A percentile compares a stretch with the other conserved stretches of the same genome.
Conservation (phyloP, 2,888 invertebrate genomes). For the Rutpela maculata region DNA sequence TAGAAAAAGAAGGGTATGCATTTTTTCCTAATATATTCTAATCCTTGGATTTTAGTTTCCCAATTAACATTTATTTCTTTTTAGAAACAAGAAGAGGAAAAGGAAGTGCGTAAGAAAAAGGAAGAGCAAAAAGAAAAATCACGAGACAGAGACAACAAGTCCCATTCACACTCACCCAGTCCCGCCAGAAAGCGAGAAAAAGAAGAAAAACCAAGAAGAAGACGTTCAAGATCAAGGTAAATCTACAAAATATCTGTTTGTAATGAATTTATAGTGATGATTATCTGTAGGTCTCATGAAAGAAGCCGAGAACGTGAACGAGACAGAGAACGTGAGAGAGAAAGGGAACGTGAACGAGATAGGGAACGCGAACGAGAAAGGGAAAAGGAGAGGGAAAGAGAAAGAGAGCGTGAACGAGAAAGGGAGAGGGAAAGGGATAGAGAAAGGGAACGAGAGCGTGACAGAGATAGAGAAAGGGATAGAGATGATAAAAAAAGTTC, state of each 20-base stretch:
- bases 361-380: conserved; percentile 73
- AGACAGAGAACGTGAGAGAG: conserved; percentile 73
- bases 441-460: conserved; percentile 78
- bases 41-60: background rate
- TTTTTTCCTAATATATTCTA: conserved; percentile 51
- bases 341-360: conserved; percentile 73
- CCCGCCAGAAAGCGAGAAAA: conserved; percentile 69
- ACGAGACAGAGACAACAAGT: conserved; percentile 62
- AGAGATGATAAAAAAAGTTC: conserved; percentile 76
- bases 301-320: conserved; percentile 71
- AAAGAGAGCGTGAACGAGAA: conserved; percentile 73
- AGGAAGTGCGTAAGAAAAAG: conserved; percentile 81
- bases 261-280: background rate
- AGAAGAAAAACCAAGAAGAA: conserved; percentile 69
- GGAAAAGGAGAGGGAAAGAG: conserved; percentile 74
- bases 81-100: conserved; percentile 86
- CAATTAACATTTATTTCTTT: conserved; percentile 70
- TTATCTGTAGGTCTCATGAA: conserved; percentile 69
- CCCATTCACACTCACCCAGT: conserved; percentile 70
- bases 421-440: conserved; percentile 75
- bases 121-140: conserved; percentile 74
- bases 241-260: background rate
- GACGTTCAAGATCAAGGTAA: conserved; percentile 75
- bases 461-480: conserved; percentile 78
- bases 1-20: conserved; percentile 63